Base-by-base conservation (phyloP, 2,113 vertebrate species). In the Mungos mungo region DNA sequence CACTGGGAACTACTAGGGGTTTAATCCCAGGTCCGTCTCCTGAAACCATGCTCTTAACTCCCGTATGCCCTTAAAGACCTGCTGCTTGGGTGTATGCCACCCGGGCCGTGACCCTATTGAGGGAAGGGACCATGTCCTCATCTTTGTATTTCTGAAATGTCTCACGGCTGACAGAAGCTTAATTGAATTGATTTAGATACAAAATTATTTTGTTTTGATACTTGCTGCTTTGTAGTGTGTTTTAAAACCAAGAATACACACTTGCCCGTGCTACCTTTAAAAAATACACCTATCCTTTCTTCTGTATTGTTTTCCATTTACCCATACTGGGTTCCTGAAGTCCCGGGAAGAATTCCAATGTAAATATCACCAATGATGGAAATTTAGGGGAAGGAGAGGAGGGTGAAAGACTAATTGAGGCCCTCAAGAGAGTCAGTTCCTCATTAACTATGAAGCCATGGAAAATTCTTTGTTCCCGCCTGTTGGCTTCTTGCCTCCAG, bases 401-500 rank as follows among this genome's bases (percentile, higher is more conserved):
- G 93, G 88, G 94, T 94, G 96, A 93, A 95, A 97, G 97, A 74
- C 79, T 41, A 52, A 87, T 85, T 66, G 97, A 97, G 94, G 86
- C 80, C 95, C 80, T 4, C 2, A 71, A 92, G 94, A 92, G 80
- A 88, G 90, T 96, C 96, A 93, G 98, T 95, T 96, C 97, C 95
- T 97, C 93, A 13, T 95, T 60, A 85, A 84, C 90, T 74, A 29
- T 9, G 47, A 60, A 77, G 92, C 90, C 72, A 91, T 82, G 98
- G 98, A 97, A 97, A 98, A 86, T 97, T 92, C 95, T 97, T 96
- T 98, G 97, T 98, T 95, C 66, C 93, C 0, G 27, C 95, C 88
- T 74, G 25, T 35, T 98, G 98, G 97, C 97, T 1, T 60, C 90
- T 88, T 68, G 98, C 98, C 98, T 98, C 97, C 98, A 98, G 98